These are phyloP conservation scores for Saturnia japonica DNA, from an alignment of 2,888 invertebrate genomes.

Conservation along the genomic window DNA sequence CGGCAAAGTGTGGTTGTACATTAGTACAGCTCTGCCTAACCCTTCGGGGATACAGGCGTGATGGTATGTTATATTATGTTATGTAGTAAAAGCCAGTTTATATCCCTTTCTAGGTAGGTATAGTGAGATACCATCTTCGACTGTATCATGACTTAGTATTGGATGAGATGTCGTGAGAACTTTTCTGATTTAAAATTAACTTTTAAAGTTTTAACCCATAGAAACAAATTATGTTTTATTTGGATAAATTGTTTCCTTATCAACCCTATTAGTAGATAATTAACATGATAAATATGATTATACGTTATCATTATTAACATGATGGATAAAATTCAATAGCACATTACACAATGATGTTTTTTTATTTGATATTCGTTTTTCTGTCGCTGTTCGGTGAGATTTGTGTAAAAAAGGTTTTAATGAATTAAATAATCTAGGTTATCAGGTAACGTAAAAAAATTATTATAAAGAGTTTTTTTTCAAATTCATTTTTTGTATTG, in stretches of 20 bases:
- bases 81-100: too few relatives aligned
- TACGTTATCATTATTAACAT: slow-evolving; percentile 14
- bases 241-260: background rate
- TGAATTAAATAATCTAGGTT: background rate
- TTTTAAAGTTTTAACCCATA: background rate
- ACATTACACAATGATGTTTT: slow-evolving; percentile 3
- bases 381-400: background rate
- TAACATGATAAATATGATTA: slow-evolving; percentile 16
- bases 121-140: too few relatives aligned
- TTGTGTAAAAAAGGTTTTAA: background rate
- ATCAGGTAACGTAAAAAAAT: background rate
- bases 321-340: slow-evolving; percentile 9
- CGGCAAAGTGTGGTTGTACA: too few relatives aligned
- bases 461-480: background rate
- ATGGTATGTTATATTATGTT: too few relatives aligned
- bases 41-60: too few relatives aligned
- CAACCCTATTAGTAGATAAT: slow-evolving; percentile 14
- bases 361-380: background rate
- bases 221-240: background rate
- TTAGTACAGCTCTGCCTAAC: too few relatives aligned
- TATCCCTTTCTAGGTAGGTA: too few relatives aligned
- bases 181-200: background rate
- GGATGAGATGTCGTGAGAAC: too few relatives aligned
- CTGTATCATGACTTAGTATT: too few relatives aligned
- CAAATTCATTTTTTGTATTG: background rate